These are phyloP conservation scores for Alectura lathami DNA, from an alignment of 2,113 vertebrate genomes.

Conservation along the genomic window DNA sequence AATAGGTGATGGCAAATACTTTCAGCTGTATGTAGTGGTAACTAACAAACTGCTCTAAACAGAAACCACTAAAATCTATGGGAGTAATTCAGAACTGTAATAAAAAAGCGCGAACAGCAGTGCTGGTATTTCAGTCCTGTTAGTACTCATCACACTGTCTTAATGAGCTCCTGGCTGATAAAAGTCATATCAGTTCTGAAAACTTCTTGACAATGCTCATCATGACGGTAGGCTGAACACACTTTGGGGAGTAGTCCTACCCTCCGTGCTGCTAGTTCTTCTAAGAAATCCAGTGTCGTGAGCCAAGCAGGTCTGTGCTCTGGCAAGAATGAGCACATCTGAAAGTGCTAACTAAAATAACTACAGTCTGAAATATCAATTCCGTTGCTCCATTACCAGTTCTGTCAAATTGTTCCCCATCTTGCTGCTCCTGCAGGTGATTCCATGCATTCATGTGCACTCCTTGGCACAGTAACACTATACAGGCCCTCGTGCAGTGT, in stretches of 20 bases:
- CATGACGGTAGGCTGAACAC: accelerated
- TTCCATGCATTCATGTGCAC: accelerated
- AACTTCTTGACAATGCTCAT: not conserved
- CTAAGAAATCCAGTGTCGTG: not conserved
- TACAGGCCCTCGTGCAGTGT: not conserved
- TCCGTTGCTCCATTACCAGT: not conserved
- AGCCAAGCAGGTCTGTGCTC: not conserved
- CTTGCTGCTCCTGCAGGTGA: not conserved
- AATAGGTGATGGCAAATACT: not conserved
- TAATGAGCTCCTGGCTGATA: not conserved
- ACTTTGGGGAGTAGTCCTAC: accelerated
- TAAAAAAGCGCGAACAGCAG: not conserved
- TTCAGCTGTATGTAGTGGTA: not conserved
- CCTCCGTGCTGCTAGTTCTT: not conserved
- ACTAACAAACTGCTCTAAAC: not conserved
- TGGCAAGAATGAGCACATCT: not conserved
- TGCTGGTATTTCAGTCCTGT: not conserved
- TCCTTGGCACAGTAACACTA: not conserved
- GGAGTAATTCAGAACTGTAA: not conserved
- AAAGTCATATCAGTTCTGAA: not conserved
- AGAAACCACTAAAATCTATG: not conserved
- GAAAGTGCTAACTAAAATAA: not conserved
- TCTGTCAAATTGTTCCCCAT: not conserved
- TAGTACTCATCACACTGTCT: not conserved
- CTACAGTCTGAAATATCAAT: not conserved